phyloP scores from a whole-genome alignment of 53 echinoderm and acorn worm species.

The Astropecten irregularis region DNA sequence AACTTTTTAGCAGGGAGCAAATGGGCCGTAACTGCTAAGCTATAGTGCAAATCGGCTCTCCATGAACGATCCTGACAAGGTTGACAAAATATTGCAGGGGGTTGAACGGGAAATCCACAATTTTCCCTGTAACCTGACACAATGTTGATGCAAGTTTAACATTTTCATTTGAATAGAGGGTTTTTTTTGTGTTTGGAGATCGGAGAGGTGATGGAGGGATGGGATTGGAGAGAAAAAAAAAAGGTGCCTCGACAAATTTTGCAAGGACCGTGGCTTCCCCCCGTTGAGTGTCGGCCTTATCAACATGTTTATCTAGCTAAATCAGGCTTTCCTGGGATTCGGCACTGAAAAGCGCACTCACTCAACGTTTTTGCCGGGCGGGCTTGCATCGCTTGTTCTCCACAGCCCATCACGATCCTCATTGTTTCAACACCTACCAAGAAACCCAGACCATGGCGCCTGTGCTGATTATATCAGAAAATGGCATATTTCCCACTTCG shows the following conservation, averaged over 20 bases:
- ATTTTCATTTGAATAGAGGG: too few species aligned
- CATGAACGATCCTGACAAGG: too few species aligned
- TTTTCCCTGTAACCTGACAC: background rate
- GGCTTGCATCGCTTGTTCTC: background rate
- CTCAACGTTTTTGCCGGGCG: conserved; percentile 4
- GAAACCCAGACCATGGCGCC: conserved; percentile 6
- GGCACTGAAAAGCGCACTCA: conserved; percentile 21
- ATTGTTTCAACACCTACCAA: conserved; percentile 5
- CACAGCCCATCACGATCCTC: background rate
- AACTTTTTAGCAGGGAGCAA: too few species aligned
- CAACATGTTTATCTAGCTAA: conserved; percentile 54
- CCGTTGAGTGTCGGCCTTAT: conserved; percentile 43
- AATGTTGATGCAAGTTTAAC: background rate
- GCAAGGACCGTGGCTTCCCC: background rate
- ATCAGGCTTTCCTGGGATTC: conserved; percentile 48
- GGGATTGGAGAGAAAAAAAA: too few species aligned
- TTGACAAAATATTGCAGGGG: too few species aligned
- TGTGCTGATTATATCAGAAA: background rate
- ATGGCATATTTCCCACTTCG: conserved; percentile 15
- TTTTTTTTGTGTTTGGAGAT: too few species aligned
- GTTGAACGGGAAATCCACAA: conserved; percentile 2
- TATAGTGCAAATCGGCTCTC: too few species aligned
- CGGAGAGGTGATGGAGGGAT: too few species aligned
- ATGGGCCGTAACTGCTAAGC: too few species aligned
- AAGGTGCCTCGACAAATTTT: conserved; percentile 1